These are phyloP conservation scores for Encarsia formosa DNA, from an alignment of 2,888 invertebrate species.

Conservation along the genomic window DNA sequence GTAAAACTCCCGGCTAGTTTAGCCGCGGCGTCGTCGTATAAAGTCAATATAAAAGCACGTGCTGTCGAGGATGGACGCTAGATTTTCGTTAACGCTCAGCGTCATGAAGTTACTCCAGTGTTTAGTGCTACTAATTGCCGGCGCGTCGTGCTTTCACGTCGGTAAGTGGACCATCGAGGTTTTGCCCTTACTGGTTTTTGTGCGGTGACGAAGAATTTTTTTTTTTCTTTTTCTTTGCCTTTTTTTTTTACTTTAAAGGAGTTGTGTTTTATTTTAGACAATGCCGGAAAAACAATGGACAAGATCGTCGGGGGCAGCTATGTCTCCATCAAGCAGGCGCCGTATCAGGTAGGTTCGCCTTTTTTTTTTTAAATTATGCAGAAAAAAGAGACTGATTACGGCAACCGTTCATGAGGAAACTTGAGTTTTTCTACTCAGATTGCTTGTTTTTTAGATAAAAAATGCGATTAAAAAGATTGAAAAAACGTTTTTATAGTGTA, in stretches of 20 bases:
- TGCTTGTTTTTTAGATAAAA: too few relatives aligned
- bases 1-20: too few relatives aligned
- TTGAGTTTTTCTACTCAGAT: too few relatives aligned
- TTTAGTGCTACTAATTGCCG: background rate
- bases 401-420: too few relatives aligned
- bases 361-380: too few relatives aligned
- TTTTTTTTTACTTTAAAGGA: background rate
- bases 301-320: conserved; percentile 22
- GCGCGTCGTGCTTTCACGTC: conserved; percentile 2
- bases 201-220: too few relatives aligned
- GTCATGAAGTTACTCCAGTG: background rate
- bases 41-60: background rate
- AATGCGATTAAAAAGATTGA: too few relatives aligned
- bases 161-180: background rate
- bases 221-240: too few relatives aligned
- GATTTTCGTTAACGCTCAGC: background rate
- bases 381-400: too few relatives aligned
- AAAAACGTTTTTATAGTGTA: too few relatives aligned
- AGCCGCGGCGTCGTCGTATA: background rate
- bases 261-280: background rate
- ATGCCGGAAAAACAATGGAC: conserved; percentile 6
- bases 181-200: background rate
- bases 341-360: conserved; percentile 26
- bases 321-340: conserved; percentile 11
- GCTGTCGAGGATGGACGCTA: background rate